phyloP scores from a whole-genome alignment of 2,113 vertebrate genomes.

The Gallinago undulata region DNA sequence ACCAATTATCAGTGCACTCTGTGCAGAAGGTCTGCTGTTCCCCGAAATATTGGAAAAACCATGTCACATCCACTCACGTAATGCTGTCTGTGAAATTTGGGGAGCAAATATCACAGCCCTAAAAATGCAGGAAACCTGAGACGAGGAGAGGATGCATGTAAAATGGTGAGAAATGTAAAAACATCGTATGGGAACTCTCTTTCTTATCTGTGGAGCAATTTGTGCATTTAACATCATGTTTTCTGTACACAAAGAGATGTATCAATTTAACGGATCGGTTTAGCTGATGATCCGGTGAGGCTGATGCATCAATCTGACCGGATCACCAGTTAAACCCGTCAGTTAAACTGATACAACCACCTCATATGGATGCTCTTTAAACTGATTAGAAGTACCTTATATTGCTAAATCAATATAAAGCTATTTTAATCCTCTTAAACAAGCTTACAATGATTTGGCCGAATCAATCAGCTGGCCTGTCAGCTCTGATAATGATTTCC shows the following conservation, averaged over 20 bases:
- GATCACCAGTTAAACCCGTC: constrained; percentile 1
- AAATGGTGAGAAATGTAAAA: not conserved
- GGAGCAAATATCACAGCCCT: not conserved
- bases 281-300: not conserved
- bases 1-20: not conserved
- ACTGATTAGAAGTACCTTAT: constrained; percentile 30
- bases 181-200: not conserved
- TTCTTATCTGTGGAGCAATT: not conserved
- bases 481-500: not conserved
- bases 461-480: constrained; percentile 16
- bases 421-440: constrained; percentile 56
- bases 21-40: not conserved
- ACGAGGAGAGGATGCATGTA: not conserved
- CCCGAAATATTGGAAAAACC: not conserved
- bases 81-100: not conserved
- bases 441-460: constrained; percentile 34
- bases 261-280: not conserved
- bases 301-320: not conserved
- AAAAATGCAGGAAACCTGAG: not conserved
- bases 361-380: constrained; percentile 13
- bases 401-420: constrained; percentile 55
- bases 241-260: not conserved
- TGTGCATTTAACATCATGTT: not conserved
- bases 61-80: not conserved
- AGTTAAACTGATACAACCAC: not conserved